Evolutionary conservation across 2,797 vertebrate species (phyloP).

Genomic region (Odontamblyopus rebecca): DNA sequence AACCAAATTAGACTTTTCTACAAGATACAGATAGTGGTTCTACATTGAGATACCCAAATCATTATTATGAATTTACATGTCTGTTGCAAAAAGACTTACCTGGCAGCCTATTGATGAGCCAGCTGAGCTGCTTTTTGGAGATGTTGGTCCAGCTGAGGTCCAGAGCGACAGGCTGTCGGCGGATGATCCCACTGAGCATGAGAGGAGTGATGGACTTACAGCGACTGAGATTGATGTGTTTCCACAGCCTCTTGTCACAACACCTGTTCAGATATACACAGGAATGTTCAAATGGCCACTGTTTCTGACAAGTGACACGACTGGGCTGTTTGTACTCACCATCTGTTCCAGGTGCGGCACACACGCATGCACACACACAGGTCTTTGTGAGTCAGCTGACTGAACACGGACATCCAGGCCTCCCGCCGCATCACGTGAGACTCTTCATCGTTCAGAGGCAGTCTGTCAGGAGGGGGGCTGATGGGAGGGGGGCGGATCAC

Average conservation of each 20-base stretch:
- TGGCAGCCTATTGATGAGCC: slow-evolving; percentile 96
- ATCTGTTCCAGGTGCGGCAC: slow-evolving; percentile 98
- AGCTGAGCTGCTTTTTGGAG: slow-evolving; percentile 97
- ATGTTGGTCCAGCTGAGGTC: slow-evolving; percentile 99
- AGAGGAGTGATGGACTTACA: slow-evolving; percentile 96
- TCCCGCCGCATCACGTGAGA: slow-evolving; percentile 90
- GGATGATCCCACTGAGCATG: slow-evolving; percentile 96
- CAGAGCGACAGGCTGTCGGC: slow-evolving; percentile 89
- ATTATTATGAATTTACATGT: not conserved
- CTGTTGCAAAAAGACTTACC: slow-evolving; percentile 66
- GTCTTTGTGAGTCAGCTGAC: slow-evolving; percentile 89
- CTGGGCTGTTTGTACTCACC: slow-evolving; percentile 76
- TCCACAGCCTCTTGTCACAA: slow-evolving; percentile 96
- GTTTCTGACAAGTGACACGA: not conserved
- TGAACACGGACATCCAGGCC: slow-evolving; percentile 93
- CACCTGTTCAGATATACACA: slow-evolving; percentile 78
- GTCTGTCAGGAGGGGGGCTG: slow-evolving; percentile 91
- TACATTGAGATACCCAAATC: not conserved
- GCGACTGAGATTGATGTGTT: slow-evolving; percentile 90
- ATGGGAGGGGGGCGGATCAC: slow-evolving; percentile 95
- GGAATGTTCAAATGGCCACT: not conserved
- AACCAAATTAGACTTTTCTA: not conserved
- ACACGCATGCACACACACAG: slow-evolving; percentile 96
- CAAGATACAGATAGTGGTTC: not conserved
- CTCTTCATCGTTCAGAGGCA: slow-evolving; percentile 84